Evolutionary conservation across 2,888 invertebrate genomes (phyloP).

Genomic region (Scaptomyza polygonia): DNA sequence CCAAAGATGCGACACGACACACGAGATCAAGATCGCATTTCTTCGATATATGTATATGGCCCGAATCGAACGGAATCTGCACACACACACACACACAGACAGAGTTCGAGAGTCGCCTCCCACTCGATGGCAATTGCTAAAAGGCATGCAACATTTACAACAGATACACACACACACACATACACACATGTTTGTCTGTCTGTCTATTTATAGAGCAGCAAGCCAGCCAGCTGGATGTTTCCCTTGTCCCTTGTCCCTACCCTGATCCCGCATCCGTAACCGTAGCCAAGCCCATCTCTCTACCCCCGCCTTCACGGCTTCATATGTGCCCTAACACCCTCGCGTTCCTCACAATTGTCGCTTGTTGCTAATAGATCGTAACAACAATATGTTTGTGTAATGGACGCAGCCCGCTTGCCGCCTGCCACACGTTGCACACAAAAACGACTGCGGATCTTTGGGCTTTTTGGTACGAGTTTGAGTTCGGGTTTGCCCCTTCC

Average conservation of each 20-base stretch:
- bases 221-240: conserved; percentile 41
- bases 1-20: conserved; percentile 31
- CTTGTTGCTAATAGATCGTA: conserved; percentile 73
- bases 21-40: conserved; percentile 58
- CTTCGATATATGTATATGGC: conserved; percentile 29
- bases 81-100: background rate
- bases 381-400: conserved; percentile 75
- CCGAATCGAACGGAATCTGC: conserved; percentile 33
- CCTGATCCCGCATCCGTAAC: conserved; percentile 1
- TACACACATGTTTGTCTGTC: too few relatives aligned
- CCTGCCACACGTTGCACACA: conserved; percentile 23
- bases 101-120: conserved; percentile 27
- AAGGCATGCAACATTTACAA: conserved; percentile 11
- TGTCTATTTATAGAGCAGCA: conserved; percentile 38
- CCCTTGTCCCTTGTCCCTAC: conserved; percentile 16
- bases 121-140: conserved; percentile 12
- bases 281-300: background rate
- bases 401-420: conserved; percentile 49
- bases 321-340: background rate
- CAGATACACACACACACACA: too few relatives aligned
- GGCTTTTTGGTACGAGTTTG: background rate
- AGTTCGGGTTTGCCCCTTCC: conserved; percentile 29
- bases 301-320: background rate
- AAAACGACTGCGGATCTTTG: conserved; percentile 1
- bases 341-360: conserved; percentile 48